These are phyloP conservation scores for Tenrec ecaudatus DNA, from an alignment of 2,113 vertebrate species.

Conservation along the genomic window DNA sequence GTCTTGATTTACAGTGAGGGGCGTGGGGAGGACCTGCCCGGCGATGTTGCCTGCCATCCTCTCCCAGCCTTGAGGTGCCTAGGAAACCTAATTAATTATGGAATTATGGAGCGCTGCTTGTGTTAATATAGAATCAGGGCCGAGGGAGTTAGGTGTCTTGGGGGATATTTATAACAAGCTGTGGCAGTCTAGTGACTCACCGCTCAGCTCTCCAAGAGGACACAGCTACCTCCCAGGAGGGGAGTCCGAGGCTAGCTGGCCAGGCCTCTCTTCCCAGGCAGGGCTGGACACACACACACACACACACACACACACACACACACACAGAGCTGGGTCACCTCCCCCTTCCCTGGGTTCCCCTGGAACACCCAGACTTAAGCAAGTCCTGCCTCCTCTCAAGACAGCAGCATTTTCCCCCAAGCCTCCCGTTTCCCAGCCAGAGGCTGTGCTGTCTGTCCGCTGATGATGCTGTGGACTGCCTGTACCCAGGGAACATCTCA, in stretches of 20 bases:
- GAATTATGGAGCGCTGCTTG: not conserved
- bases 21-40: not conserved
- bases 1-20: not conserved
- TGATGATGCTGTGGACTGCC: not conserved
- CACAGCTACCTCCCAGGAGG: slow-evolving; percentile 55
- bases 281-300: not conserved
- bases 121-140: slow-evolving; percentile 65
- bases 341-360: not conserved
- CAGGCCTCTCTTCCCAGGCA: not conserved
- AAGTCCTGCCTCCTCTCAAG: fast-evolving
- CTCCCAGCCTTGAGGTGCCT: slow-evolving; percentile 54
- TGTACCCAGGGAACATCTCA: not conserved
- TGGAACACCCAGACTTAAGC: not conserved
- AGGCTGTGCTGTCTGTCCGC: not conserved
- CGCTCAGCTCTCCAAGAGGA: slow-evolving; percentile 37
- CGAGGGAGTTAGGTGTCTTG: slow-evolving; percentile 62
- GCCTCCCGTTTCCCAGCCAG: slow-evolving; percentile 37
- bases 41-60: slow-evolving; percentile 34
- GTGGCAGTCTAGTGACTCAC: slow-evolving; percentile 71
- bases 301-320: not conserved
- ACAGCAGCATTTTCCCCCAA: slow-evolving; percentile 43
- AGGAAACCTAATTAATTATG: slow-evolving; percentile 78
- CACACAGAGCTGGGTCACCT: not conserved
- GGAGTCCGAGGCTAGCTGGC: not conserved
- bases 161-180: slow-evolving; percentile 58